Evolutionary conservation across 1,140 invertebrate species (phyloP).

Genomic region (Brachionus sp.): DNA sequence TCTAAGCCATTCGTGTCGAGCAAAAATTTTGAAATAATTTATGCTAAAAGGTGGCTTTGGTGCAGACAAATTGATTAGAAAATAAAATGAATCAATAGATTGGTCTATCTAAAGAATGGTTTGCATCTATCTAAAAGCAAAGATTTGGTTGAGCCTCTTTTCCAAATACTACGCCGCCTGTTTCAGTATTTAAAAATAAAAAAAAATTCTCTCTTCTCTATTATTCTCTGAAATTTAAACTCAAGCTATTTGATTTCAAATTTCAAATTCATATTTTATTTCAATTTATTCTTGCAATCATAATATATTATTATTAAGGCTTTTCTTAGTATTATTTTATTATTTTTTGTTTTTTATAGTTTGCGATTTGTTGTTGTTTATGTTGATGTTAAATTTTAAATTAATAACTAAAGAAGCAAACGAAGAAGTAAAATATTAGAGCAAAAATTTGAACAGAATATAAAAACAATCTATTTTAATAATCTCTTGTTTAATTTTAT

Average conservation of each 20-base stretch:
- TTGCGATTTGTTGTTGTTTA: constrained; percentile 29
- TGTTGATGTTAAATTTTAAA: constrained; percentile 19
- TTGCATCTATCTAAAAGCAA: neutral
- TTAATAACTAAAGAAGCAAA: constrained; percentile 10
- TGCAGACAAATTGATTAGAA: neutral
- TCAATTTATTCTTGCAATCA: constrained; percentile 12
- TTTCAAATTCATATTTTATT: constrained; percentile 33
- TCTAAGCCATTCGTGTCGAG: neutral
- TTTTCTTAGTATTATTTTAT: constrained; percentile 8
- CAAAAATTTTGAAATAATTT: neutral
- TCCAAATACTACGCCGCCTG: neutral
- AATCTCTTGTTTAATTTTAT: neutral
- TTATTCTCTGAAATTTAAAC: neutral
- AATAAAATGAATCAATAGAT: neutral
- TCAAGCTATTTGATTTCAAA: neutral
- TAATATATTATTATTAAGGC: constrained; percentile 19
- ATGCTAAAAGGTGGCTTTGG: neutral
- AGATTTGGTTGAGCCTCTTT: neutral
- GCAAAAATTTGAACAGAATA: neutral
- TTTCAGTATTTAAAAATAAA: neutral
- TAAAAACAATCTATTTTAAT: neutral
- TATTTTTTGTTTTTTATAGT: constrained; percentile 26
- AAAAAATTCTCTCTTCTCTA: neutral
- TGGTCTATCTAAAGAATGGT: neutral
- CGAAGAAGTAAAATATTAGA: neutral